Conservation (phyloP, 1,140 invertebrate genomes). For the Diabrotica undecimpunctata region DNA sequence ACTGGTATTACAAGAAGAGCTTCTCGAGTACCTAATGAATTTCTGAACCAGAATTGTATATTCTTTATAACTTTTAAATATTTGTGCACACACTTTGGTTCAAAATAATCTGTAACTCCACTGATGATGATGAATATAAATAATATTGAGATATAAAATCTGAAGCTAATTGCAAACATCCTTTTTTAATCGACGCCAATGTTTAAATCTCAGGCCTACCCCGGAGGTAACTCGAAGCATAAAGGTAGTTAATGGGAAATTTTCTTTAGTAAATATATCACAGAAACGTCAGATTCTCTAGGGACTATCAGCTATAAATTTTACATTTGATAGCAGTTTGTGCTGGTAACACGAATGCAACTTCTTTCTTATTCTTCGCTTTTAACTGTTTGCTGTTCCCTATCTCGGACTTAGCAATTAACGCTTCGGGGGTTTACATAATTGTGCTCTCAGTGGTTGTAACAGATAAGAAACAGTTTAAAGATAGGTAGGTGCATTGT, state of each 20-base stretch:
- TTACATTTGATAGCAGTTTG: neutral
- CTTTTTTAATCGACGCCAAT: neutral
- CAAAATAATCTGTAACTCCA: too few relatives aligned
- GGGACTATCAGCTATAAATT: neutral
- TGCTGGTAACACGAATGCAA: neutral
- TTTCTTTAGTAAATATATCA: neutral
- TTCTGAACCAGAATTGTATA: too few relatives aligned
- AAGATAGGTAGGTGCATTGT: too few relatives aligned
- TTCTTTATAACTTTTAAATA: too few relatives aligned
- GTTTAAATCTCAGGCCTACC: neutral
- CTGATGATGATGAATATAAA: too few relatives aligned
- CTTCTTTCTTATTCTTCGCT: neutral
- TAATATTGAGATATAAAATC: too few relatives aligned
- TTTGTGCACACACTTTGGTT: too few relatives aligned
- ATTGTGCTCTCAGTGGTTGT: slow-evolving; percentile 1
- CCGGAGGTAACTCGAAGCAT: neutral
- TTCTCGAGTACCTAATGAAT: too few relatives aligned
- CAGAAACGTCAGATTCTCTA: neutral
- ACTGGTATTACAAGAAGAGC: too few relatives aligned
- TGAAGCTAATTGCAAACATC: too few relatives aligned
- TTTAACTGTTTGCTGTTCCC: neutral
- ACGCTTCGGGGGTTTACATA: slow-evolving; percentile 1
- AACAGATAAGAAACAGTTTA: neutral
- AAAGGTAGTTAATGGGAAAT: slow-evolving; percentile 2
- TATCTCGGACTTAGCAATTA: neutral